phyloP scores from a whole-genome alignment of 2,888 invertebrate species.

The Nomada lathburiana region DNA sequence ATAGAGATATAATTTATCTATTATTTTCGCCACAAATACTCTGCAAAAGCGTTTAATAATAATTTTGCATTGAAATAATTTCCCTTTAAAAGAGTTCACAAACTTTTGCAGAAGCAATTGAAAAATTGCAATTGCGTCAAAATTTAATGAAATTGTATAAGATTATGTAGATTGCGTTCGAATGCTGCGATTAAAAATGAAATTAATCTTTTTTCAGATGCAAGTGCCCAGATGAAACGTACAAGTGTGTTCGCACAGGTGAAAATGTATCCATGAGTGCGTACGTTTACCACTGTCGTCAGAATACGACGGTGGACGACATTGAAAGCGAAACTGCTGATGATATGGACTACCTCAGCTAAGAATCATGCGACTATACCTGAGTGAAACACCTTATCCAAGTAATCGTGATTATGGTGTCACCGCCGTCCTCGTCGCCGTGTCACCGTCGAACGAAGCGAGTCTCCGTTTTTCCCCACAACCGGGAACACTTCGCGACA shows the following conservation, averaged over 20 bases:
- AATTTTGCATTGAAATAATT: too few species aligned
- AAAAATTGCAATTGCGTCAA: too few species aligned
- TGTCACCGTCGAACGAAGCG: slow-evolving; percentile 8
- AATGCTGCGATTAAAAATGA: too few species aligned
- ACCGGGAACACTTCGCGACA: not conserved
- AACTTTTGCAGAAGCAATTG: too few species aligned
- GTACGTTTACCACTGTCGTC: slow-evolving; percentile 87
- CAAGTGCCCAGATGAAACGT: slow-evolving; percentile 83
- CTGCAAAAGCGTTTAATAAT: too few species aligned
- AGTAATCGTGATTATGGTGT: slow-evolving; percentile 4
- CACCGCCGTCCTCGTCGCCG: slow-evolving; percentile 7
- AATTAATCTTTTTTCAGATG: slow-evolving; percentile 83
- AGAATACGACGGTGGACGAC: slow-evolving; percentile 77
- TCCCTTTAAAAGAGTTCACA: too few species aligned
- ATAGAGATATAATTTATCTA: too few species aligned
- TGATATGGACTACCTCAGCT: slow-evolving; percentile 44
- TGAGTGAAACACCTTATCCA: slow-evolving; percentile 19
- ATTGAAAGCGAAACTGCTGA: slow-evolving; percentile 62
- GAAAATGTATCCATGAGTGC: slow-evolving; percentile 87
- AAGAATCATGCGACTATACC: slow-evolving; percentile 42
- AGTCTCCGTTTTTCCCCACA: slow-evolving; percentile 1
- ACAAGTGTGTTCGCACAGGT: slow-evolving; percentile 85
- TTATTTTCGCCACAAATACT: too few species aligned
- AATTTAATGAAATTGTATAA: too few species aligned
- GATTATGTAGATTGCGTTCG: too few species aligned